Conservation (phyloP, 2,113 vertebrate genomes). For the Catagonus wagneri region DNA sequence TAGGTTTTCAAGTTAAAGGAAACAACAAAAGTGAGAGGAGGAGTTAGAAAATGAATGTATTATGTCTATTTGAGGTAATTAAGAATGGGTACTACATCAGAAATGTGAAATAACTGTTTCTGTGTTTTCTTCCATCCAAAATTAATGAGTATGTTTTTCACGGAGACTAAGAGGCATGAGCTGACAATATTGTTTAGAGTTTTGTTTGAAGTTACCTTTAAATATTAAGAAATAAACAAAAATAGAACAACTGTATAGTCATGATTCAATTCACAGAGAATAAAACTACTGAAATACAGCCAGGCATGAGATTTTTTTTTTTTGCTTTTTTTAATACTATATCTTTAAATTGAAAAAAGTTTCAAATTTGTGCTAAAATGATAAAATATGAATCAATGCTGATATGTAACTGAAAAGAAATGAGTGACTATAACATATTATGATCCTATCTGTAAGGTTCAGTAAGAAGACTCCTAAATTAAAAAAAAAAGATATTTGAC, state of each 20-base stretch:
- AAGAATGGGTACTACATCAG: slow-evolving; percentile 71
- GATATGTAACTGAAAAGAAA: neutral
- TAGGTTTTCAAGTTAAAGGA: neutral
- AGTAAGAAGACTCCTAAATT: neutral
- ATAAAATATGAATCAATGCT: neutral
- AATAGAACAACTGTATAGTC: neutral
- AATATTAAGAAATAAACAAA: slow-evolving; percentile 34
- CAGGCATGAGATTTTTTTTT: neutral
- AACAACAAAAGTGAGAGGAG: slow-evolving; percentile 53
- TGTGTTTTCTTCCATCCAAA: neutral
- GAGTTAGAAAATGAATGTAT: slow-evolving; percentile 63
- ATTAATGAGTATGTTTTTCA: slow-evolving; percentile 70
- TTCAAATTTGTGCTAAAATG: neutral
- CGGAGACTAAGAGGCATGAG: slow-evolving; percentile 9
- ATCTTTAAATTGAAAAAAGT: neutral
- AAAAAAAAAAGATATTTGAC: neutral
- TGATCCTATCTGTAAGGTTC: neutral
- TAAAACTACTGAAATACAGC: slow-evolving; percentile 43
- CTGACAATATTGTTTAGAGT: neutral
- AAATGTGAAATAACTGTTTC: slow-evolving; percentile 63
- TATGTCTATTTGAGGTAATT: slow-evolving; percentile 71
- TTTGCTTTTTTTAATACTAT: too few relatives aligned
- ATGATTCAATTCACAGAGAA: neutral
- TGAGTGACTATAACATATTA: neutral
- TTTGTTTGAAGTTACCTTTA: slow-evolving; percentile 65